Evolutionary conservation across 2,113 vertebrate genomes (phyloP).

Genomic region (Taxidea taxus): DNA sequence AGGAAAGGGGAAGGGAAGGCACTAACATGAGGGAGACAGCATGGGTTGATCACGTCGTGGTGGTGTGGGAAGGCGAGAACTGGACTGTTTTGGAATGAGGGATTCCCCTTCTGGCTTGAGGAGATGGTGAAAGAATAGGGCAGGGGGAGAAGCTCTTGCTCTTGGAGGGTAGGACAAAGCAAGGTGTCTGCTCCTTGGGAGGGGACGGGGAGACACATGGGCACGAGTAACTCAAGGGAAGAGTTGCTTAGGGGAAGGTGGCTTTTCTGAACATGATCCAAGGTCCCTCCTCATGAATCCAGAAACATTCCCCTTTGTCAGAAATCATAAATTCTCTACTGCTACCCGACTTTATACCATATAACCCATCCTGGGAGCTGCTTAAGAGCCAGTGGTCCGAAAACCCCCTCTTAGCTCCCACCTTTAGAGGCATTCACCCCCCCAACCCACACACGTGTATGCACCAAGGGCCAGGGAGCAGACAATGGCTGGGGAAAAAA

Average conservation of each 20-base stretch:
- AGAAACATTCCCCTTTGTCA: neutral
- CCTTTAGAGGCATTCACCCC: neutral
- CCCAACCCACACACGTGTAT: neutral
- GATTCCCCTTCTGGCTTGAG: neutral
- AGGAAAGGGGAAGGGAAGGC: neutral
- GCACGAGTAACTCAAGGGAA: neutral
- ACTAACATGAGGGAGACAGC: neutral
- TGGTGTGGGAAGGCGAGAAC: neutral
- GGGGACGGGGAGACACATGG: neutral
- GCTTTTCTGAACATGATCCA: neutral
- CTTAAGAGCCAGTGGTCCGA: too few relatives aligned
- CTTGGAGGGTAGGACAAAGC: neutral
- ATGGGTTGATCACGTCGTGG: neutral
- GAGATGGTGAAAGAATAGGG: neutral
- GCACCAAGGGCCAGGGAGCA: neutral
- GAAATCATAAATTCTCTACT: neutral
- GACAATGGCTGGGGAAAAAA: neutral
- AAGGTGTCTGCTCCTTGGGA: neutral
- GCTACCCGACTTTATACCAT: neutral
- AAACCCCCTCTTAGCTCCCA: neutral
- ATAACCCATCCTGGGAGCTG: neutral
- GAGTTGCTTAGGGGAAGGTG: neutral
- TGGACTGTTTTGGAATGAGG: neutral
- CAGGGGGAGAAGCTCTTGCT: neutral
- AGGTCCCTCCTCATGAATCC: neutral